Conservation (phyloP, 2,888 invertebrate genomes). For the Leucoptera coffeella region DNA sequence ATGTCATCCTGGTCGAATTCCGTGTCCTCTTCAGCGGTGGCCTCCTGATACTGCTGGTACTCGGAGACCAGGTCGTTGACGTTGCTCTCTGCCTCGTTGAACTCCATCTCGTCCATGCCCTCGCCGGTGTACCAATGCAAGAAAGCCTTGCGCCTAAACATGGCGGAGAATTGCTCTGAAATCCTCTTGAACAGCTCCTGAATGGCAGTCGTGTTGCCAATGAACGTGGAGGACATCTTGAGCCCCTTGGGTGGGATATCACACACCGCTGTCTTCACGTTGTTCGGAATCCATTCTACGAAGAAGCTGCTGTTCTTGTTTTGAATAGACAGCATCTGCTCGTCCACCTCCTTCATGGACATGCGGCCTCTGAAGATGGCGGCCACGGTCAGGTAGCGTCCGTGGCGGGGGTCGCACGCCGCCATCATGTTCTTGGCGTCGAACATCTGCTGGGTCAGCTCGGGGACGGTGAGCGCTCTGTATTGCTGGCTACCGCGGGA, state of each 20-base stretch:
- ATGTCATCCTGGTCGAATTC: conserved; percentile 79
- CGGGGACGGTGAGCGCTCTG: conserved; percentile 84
- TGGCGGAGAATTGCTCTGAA: conserved; percentile 82
- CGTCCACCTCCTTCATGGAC: conserved; percentile 90
- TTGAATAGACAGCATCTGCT: conserved; percentile 80
- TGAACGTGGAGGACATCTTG: conserved; percentile 86
- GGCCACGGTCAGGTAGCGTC: conserved; percentile 85
- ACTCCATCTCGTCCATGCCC: conserved; percentile 98
- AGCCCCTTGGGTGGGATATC: conserved; percentile 70
- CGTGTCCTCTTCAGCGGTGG: conserved; percentile 81
- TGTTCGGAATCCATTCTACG: conserved; percentile 79
- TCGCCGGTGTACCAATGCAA: conserved; percentile 97
- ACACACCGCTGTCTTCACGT: conserved; percentile 75
- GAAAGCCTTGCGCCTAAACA: conserved; percentile 96
- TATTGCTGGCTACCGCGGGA: conserved; percentile 87
- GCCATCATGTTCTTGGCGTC: conserved; percentile 98
- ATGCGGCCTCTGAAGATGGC: conserved; percentile 88
- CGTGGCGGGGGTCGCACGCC: conserved; percentile 89
- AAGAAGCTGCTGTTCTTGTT: conserved; percentile 76
- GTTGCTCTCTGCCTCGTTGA: conserved; percentile 93
- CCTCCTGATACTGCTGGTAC: conserved; percentile 93
- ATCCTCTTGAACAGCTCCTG: conserved; percentile 87
- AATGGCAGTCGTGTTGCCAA: conserved; percentile 82
- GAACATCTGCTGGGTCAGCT: conserved; percentile 88
- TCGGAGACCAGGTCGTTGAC: conserved; percentile 88